phyloP scores from a whole-genome alignment of 2,797 vertebrate genomes.

The Falco peregrinus region DNA sequence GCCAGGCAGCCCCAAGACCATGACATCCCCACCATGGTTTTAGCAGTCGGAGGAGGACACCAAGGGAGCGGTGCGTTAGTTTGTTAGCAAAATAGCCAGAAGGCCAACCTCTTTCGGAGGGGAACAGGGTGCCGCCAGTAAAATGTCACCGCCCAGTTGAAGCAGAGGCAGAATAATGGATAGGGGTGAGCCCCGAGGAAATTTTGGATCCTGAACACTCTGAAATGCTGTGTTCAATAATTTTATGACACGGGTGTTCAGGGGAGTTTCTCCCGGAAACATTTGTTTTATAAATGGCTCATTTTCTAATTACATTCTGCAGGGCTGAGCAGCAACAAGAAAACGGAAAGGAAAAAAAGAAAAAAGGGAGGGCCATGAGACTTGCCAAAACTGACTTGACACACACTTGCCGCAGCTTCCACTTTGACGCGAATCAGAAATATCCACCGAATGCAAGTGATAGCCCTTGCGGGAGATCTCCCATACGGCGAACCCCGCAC shows the following conservation, averaged over 20 bases:
- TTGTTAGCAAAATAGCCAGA: background rate
- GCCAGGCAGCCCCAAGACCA: background rate
- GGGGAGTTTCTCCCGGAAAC: constrained; percentile 57
- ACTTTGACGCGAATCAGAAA: background rate
- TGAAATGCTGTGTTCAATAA: background rate
- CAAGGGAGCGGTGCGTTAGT: background rate
- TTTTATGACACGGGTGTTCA: constrained; percentile 54
- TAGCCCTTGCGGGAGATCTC: background rate
- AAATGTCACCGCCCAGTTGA: constrained; percentile 33
- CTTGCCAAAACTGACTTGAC: constrained; percentile 28
- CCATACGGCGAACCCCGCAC: background rate
- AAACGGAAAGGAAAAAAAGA: background rate
- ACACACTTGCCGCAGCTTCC: background rate
- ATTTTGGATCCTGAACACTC: background rate
- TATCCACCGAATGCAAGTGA: fast-evolving
- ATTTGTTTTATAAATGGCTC: constrained; percentile 61
- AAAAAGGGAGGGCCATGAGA: background rate
- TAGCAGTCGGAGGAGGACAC: background rate
- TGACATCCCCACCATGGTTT: background rate
- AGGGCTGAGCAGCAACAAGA: constrained; percentile 13
- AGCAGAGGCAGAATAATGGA: constrained; percentile 39
- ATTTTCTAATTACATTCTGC: constrained; percentile 60
- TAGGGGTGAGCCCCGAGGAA: constrained; percentile 40
- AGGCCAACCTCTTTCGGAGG: background rate
- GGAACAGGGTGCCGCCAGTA: constrained; percentile 3